Conservation (phyloP, 2,113 vertebrate genomes). For the Cercocebus atys region DNA sequence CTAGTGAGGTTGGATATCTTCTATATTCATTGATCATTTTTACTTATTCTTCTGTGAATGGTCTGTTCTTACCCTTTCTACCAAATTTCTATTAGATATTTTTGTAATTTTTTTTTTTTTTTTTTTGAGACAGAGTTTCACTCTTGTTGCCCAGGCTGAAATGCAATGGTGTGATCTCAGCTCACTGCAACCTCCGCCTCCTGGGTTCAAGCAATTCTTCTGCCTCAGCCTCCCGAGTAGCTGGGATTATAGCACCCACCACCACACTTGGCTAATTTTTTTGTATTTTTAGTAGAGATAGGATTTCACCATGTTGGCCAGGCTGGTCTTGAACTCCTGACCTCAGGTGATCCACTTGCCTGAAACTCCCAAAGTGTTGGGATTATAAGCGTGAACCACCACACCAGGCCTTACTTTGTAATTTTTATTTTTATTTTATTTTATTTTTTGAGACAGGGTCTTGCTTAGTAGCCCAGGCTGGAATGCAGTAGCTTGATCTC, state of each 20-base stretch:
- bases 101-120: not conserved
- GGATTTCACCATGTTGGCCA: not conserved
- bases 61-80: not conserved
- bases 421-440: not conserved
- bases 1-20: too few species aligned
- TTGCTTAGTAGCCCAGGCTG: not conserved
- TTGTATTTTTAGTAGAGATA: not conserved
- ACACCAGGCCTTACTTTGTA: too few species aligned
- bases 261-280: not conserved
- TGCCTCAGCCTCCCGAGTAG: not conserved
- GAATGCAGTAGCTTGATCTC: not conserved
- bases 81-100: not conserved
- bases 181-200: not conserved
- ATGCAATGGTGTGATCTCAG: rapidly evolving
- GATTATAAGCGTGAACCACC: not conserved
- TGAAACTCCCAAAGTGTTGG: not conserved
- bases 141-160: not conserved
- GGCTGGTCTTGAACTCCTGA: too few species aligned
- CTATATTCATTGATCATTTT: not conserved
- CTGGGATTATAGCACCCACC: not conserved
- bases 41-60: not conserved
- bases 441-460: not conserved
- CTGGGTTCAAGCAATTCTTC: not conserved
- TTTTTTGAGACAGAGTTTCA: not conserved
- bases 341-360: not conserved